Conservation (phyloP, 2,888 invertebrate species). For the Xanthostigma xanthostigma region DNA sequence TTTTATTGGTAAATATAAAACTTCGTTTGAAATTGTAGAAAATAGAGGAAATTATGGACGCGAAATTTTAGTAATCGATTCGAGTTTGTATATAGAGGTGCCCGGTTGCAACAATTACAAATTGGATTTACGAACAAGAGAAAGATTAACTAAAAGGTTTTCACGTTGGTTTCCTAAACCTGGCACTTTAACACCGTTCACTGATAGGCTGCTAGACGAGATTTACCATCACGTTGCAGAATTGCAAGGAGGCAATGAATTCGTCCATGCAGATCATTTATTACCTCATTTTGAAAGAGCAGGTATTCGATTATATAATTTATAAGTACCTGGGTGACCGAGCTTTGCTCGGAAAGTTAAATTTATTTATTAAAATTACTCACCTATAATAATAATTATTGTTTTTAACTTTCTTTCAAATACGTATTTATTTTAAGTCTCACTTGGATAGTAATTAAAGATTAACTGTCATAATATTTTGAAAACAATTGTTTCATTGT, state of each 20-base stretch:
- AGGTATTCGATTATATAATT: slow-evolving; percentile 25
- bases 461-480: no score
- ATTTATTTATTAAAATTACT: no score
- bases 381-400: no score
- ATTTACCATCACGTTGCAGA: slow-evolving; percentile 32
- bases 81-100: slow-evolving; percentile 42
- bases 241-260: slow-evolving; percentile 33
- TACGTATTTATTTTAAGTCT: no score
- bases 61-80: slow-evolving; percentile 48
- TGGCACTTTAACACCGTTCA: slow-evolving; percentile 31
- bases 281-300: slow-evolving; percentile 52
- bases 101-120: slow-evolving; percentile 39
- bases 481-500: no score
- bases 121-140: slow-evolving; percentile 31
- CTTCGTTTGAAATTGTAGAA: slow-evolving; percentile 6
- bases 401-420: no score
- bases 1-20: slow-evolving; percentile 3
- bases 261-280: slow-evolving; percentile 38
- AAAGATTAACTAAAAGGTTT: slow-evolving; percentile 39
- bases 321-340: no score
- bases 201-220: slow-evolving; percentile 43
- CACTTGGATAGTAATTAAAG: no score
- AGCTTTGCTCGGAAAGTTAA: no score
- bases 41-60: slow-evolving; percentile 26
- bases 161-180: slow-evolving; percentile 41